Conservation (phyloP, 1,140 invertebrate genomes). For the Colletes latitarsis region DNA sequence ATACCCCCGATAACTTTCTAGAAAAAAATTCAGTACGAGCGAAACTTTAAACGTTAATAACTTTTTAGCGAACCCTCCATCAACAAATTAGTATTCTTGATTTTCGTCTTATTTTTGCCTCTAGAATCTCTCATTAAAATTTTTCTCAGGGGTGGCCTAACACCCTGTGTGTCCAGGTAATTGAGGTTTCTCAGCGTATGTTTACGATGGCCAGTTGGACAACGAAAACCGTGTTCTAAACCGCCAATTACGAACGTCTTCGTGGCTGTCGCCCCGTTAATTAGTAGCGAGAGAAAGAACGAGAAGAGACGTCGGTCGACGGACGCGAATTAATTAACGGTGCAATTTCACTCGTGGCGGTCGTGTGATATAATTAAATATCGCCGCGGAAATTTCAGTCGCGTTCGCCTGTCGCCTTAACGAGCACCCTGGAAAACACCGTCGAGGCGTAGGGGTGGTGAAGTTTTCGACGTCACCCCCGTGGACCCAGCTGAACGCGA, state of each 20-base stretch:
- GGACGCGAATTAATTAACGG: slow-evolving; percentile 57
- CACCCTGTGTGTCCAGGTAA: too few species aligned
- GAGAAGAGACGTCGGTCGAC: background rate
- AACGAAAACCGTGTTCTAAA: background rate
- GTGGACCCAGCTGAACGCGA: background rate
- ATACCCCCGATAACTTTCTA: too few species aligned
- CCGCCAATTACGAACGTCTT: background rate
- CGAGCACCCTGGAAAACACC: background rate
- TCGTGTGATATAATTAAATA: slow-evolving; percentile 40
- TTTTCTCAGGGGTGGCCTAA: too few species aligned
- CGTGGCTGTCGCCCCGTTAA: slow-evolving; percentile 24
- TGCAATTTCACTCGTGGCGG: slow-evolving; percentile 1
- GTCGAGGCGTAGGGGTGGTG: background rate
- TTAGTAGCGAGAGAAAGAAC: slow-evolving; percentile 37
- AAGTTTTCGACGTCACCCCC: background rate
- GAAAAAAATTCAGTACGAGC: too few species aligned
- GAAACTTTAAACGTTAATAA: too few species aligned
- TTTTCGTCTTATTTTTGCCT: too few species aligned
- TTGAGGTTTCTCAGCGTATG: too few species aligned
- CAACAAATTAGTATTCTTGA: too few species aligned
- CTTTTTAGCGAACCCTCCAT: too few species aligned
- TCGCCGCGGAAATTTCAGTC: background rate
- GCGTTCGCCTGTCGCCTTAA: slow-evolving; percentile 20
- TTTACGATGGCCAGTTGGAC: background rate
- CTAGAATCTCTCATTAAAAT: too few species aligned